Conservation (phyloP, 2,113 vertebrate species). For the Etia nguti region DNA sequence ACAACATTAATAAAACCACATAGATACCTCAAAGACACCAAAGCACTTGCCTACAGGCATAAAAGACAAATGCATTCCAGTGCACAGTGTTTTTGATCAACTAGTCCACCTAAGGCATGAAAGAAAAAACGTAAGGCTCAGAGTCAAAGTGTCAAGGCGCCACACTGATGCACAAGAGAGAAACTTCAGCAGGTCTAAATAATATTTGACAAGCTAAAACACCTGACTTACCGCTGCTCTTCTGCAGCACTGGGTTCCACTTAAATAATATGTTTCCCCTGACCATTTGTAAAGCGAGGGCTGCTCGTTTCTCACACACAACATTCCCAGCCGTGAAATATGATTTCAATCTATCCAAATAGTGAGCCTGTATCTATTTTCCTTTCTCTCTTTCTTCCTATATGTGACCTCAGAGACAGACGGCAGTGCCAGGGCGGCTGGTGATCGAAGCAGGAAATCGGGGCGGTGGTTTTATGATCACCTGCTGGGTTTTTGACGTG, state of each 20-base stretch:
- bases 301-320: background rate
- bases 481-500: slow-evolving; percentile 27
- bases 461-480: background rate
- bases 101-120: background rate
- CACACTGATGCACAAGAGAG: background rate
- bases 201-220: slow-evolving; percentile 8
- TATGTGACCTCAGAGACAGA: background rate
- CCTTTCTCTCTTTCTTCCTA: background rate
- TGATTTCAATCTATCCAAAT: slow-evolving; percentile 25
- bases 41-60: background rate
- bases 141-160: background rate
- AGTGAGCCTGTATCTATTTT: background rate
- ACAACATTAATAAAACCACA: background rate
- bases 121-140: background rate
- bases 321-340: slow-evolving; percentile 35
- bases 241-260: background rate
- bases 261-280: slow-evolving; percentile 1
- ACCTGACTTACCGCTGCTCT: slow-evolving; percentile 1
- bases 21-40: background rate
- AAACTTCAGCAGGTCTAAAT: background rate
- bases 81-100: background rate
- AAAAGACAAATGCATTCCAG: background rate
- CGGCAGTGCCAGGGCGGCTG: background rate
- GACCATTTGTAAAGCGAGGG: background rate
- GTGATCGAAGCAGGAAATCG: background rate